Evolutionary conservation across 92 coral and sea anemone genomes (phyloP).

Genomic region (Virgularia gustaviana): DNA sequence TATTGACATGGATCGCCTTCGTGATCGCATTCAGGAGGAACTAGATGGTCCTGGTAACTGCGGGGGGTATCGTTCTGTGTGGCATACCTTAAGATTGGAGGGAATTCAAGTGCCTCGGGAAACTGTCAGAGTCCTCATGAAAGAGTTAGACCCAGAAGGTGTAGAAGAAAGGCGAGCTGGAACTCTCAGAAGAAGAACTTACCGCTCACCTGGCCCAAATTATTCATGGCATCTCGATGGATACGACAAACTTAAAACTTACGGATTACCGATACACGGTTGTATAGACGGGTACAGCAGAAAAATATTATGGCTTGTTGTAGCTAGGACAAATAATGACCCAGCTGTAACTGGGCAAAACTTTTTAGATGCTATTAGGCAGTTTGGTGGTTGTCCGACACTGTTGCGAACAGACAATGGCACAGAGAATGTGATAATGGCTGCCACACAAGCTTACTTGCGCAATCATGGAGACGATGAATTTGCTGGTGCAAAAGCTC

Average conservation of each 20-base stretch:
- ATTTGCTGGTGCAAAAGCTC: too few relatives aligned
- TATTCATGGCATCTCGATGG: constrained; percentile 45
- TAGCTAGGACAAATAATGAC: constrained; percentile 12
- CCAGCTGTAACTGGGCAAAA: too few relatives aligned
- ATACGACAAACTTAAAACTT: constrained; percentile 30
- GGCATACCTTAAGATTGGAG: constrained; percentile 48
- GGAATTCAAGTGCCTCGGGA: constrained; percentile 47
- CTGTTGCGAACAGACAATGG: too few relatives aligned
- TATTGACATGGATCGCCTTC: constrained; percentile 25
- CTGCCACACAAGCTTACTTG: too few relatives aligned
- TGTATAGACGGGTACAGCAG: constrained; percentile 36
- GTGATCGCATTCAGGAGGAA: constrained; percentile 26
- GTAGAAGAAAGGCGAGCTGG: too few relatives aligned
- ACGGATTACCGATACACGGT: too few relatives aligned
- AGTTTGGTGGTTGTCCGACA: too few relatives aligned
- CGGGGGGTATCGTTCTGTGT: constrained; percentile 39
- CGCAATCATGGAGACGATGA: too few relatives aligned
- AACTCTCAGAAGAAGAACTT: constrained; percentile 32
- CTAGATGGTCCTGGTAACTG: constrained; percentile 37
- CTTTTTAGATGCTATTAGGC: too few relatives aligned
- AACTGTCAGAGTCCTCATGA: too few relatives aligned
- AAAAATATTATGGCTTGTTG: background rate
- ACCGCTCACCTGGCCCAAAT: constrained; percentile 42
- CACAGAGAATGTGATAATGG: too few relatives aligned
- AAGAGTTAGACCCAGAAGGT: too few relatives aligned